A percentile compares a stretch with the other conserved stretches of the same genome.
Evolutionary conservation across 2,797 vertebrate genomes (phyloP).

Genomic region (Florisuga fusca): DNA sequence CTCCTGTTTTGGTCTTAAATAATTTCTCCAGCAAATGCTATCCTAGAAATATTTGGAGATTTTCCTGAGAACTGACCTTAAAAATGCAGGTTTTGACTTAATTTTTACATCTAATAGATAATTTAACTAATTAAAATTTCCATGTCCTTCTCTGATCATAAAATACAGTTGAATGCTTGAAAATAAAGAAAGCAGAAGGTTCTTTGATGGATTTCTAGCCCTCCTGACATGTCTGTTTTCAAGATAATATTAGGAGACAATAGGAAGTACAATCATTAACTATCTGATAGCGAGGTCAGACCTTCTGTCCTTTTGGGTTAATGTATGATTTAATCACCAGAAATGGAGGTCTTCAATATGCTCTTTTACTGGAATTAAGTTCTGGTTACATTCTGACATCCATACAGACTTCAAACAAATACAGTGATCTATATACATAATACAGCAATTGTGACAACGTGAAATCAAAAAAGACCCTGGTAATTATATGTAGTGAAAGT

Average conservation of each 20-base stretch:
- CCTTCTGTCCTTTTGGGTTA: slow-evolving; percentile 42
- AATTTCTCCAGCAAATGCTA: neutral
- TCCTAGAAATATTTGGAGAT: neutral
- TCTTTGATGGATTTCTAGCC: neutral
- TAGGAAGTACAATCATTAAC: slow-evolving; percentile 31
- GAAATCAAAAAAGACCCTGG: neutral
- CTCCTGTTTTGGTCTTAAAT: slow-evolving; percentile 12
- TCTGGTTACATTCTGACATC: slow-evolving; percentile 18
- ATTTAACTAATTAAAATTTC: neutral
- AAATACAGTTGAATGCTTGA: neutral
- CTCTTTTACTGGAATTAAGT: slow-evolving; percentile 17
- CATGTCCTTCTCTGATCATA: neutral
- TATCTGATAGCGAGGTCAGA: slow-evolving; percentile 40
- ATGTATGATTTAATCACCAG: slow-evolving; percentile 40
- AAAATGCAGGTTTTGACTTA: neutral
- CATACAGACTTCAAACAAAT: neutral
- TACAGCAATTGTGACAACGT: neutral
- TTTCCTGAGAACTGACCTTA: neutral
- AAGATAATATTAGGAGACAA: slow-evolving; percentile 37
- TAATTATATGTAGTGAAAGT: neutral
- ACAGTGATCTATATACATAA: neutral
- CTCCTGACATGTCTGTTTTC: slow-evolving; percentile 12
- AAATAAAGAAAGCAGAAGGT: neutral
- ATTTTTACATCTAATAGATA: neutral
- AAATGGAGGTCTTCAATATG: slow-evolving; percentile 38